Conservation (phyloP, 64 coral and sea anemone species). For the Acropora tenuis region DNA sequence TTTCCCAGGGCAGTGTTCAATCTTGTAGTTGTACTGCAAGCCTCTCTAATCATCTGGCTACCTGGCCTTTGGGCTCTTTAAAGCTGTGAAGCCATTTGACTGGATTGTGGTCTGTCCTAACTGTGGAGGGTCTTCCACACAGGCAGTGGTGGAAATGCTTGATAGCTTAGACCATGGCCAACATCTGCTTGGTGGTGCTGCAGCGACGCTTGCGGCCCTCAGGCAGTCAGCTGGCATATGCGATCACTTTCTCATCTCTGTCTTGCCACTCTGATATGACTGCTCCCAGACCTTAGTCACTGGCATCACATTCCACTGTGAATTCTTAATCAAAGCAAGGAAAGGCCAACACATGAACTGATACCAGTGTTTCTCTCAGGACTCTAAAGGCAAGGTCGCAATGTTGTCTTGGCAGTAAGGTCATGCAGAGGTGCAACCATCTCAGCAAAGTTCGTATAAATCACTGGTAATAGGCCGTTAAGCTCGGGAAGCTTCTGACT, state of each 20-base stretch:
- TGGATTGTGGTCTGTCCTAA: slow-evolving; percentile 43
- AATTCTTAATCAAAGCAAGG: too few species aligned
- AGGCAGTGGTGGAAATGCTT: slow-evolving; percentile 52
- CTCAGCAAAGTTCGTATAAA: slow-evolving; percentile 1
- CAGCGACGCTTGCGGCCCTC: background rate
- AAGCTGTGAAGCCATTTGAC: slow-evolving; percentile 43
- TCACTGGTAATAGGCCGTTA: slow-evolving; percentile 9
- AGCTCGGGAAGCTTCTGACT: background rate
- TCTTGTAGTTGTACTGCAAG: too few species aligned
- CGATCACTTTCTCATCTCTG: slow-evolving; percentile 3
- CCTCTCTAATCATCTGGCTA: too few species aligned
- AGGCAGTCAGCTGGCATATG: slow-evolving; percentile 12
- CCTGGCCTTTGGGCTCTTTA: slow-evolving; percentile 39
- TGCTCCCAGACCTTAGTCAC: slow-evolving; percentile 2
- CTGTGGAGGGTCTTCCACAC: slow-evolving; percentile 17
- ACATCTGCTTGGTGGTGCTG: slow-evolving; percentile 15
- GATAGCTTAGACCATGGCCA: slow-evolving; percentile 48
- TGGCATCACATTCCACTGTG: slow-evolving; percentile 16
- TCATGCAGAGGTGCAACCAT: background rate
- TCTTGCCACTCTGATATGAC: background rate
- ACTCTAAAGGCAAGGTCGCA: too few species aligned
- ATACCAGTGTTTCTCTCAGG: slow-evolving; percentile 12
- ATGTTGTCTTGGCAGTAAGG: background rate
- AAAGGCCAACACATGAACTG: background rate
- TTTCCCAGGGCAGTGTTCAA: too few species aligned